Evolutionary conservation across 2,797 vertebrate species (phyloP).

Genomic region (Notolepis coatsorum): DNA sequence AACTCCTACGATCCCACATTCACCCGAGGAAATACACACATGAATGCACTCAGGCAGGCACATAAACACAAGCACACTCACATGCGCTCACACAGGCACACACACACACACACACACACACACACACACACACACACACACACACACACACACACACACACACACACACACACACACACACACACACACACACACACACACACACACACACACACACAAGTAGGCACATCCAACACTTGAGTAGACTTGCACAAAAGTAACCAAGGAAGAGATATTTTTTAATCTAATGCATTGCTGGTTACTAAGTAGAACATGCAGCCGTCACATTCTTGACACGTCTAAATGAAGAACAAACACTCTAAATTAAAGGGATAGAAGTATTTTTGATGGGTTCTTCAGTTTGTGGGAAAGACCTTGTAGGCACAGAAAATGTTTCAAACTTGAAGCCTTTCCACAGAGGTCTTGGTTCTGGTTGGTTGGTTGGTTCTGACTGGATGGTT

Average conservation of each 20-base stretch:
- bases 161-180: too few relatives aligned
- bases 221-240: background rate
- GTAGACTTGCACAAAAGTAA: constrained; percentile 3
- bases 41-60: constrained; percentile 6
- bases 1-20: constrained; percentile 13
- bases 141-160: background rate
- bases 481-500: too few relatives aligned
- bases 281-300: constrained; percentile 5
- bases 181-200: constrained; percentile 7
- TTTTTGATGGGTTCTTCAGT: too few relatives aligned
- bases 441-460: too few relatives aligned
- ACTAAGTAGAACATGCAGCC: constrained; percentile 6
- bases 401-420: too few relatives aligned
- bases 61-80: too few relatives aligned
- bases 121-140: background rate
- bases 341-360: background rate
- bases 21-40: background rate
- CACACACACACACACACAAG: background rate
- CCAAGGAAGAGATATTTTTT: background rate
- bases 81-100: constrained; percentile 2
- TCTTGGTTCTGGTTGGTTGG: too few relatives aligned
- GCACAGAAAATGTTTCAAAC: too few relatives aligned
- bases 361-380: too few relatives aligned
- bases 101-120: constrained; percentile 9
- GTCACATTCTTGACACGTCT: background rate